Evolutionary conservation across 2,888 invertebrate genomes (phyloP).

Genomic region (Ryuthela nishihirai): DNA sequence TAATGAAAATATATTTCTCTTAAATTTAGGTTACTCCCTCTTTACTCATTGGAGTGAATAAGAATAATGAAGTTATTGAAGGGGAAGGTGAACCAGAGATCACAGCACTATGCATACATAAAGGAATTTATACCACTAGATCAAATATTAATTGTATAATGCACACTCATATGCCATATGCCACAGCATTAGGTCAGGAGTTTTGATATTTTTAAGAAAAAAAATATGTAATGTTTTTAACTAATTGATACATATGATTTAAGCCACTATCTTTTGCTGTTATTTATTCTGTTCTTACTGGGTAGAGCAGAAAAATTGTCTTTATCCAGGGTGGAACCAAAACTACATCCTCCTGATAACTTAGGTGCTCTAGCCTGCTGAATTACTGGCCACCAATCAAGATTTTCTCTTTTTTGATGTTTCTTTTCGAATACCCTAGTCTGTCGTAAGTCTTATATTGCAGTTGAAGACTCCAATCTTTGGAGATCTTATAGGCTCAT

Average conservation of each 20-base stretch:
- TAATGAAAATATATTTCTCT: neutral
- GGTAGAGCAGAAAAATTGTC: no score
- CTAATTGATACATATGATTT: neutral
- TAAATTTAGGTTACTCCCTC: constrained; percentile 19
- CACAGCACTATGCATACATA: constrained; percentile 41
- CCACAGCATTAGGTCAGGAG: constrained; percentile 41
- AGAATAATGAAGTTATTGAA: constrained; percentile 37
- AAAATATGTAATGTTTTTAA: neutral
- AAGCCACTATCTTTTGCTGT: no score
- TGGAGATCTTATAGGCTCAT: no score
- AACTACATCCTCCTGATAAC: no score
- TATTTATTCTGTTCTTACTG: no score
- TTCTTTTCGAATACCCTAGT: no score
- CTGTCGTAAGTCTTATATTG: no score
- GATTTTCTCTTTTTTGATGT: no score
- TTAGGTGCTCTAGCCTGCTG: no score
- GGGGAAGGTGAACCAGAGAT: constrained; percentile 39
- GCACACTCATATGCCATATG: constrained; percentile 43
- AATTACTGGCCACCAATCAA: no score
- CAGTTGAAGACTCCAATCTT: no score
- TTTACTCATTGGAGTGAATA: constrained; percentile 16
- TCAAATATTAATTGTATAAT: constrained; percentile 38
- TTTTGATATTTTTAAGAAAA: neutral
- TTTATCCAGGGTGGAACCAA: no score
- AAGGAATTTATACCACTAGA: constrained; percentile 35